Evolutionary conservation across 2,113 vertebrate species (phyloP), one percentile per base, ranked within the genome.

Genomic region (Copsychus sechellarum): DNA sequence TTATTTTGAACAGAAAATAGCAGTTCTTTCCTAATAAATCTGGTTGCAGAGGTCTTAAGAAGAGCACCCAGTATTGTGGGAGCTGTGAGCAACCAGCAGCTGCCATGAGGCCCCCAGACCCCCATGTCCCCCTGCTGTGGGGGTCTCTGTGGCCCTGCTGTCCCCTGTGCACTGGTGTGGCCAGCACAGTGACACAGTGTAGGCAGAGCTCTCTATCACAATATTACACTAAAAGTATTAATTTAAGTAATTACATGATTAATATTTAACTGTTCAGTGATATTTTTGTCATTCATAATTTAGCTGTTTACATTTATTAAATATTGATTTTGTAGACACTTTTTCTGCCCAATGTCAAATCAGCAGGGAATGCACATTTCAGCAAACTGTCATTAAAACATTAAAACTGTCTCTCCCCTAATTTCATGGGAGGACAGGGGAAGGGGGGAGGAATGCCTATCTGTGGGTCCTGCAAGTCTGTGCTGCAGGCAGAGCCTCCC

Each of bases 261-360:
- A 97, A 97, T 96, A 95, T 97, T 97, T 97, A 96, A 97, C 48
- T 64, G 62, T 94, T 96, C 86, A 56, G 90, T 93, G 87, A 91
- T 96, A 93, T 95, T 96, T 96, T 87, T 94, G 84, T 92, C 90
- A 97, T 97, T 95, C 94, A 96, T 97, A 97, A 97, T 97, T 97
- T 38, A 97, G 95, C 64, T 97, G 96, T 96, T 97, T 97, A 95
- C 91, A 86, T 43, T 94, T 92, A 97, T 97, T 92, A 97, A 97
- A 96, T 96, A 97, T 97, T 82, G 56, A 96, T 96, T 91, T 34
- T 96, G 88, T 95, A 96, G 96, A 96, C 92, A 95, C 51, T 94
- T 90, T 61, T 94, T 69, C 76, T 96, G 95, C 93, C 96, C 96
- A 92, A 33, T 97, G 97, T 97, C 97, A 93, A 77, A 94, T 70